Evolutionary conservation across 2,888 invertebrate species (phyloP).

Genomic region (Cataglyphis livida): DNA sequence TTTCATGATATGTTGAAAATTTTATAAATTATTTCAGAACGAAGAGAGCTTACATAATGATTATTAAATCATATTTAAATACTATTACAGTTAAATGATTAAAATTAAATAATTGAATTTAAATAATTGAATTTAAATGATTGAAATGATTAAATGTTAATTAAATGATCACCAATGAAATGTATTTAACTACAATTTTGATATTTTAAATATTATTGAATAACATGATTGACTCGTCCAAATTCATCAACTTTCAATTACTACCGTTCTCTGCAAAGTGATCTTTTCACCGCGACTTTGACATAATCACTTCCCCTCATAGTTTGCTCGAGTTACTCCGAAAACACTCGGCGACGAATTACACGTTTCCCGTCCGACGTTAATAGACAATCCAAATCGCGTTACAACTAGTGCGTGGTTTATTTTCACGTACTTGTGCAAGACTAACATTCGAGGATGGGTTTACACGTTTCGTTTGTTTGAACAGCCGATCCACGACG

Average conservation of each 20-base stretch:
- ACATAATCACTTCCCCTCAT: slow-evolving; percentile 24
- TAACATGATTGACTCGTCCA: neutral
- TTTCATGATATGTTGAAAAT: neutral
- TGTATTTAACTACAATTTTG: neutral
- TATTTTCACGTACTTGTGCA: slow-evolving; percentile 66
- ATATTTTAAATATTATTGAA: neutral
- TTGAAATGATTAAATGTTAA: neutral
- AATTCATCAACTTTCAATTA: slow-evolving; percentile 17
- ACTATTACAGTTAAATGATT: neutral
- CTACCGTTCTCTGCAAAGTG: slow-evolving; percentile 30
- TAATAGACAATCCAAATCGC: slow-evolving; percentile 65
- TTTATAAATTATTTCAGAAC: neutral
- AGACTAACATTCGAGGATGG: slow-evolving; percentile 38
- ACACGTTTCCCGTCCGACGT: slow-evolving; percentile 53
- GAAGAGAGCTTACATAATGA: neutral
- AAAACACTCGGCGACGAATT: slow-evolving; percentile 49
- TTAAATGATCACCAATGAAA: neutral
- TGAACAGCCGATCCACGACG: slow-evolving; percentile 74
- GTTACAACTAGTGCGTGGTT: slow-evolving; percentile 58
- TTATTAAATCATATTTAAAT: neutral
- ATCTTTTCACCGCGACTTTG: slow-evolving; percentile 34
- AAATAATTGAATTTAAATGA: too few species aligned
- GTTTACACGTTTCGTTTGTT: slow-evolving; percentile 71
- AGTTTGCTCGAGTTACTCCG: slow-evolving; percentile 45
- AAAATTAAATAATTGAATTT: too few species aligned